phyloP scores from a whole-genome alignment of 2,797 vertebrate genomes.

The Austrolebias charrua region DNA sequence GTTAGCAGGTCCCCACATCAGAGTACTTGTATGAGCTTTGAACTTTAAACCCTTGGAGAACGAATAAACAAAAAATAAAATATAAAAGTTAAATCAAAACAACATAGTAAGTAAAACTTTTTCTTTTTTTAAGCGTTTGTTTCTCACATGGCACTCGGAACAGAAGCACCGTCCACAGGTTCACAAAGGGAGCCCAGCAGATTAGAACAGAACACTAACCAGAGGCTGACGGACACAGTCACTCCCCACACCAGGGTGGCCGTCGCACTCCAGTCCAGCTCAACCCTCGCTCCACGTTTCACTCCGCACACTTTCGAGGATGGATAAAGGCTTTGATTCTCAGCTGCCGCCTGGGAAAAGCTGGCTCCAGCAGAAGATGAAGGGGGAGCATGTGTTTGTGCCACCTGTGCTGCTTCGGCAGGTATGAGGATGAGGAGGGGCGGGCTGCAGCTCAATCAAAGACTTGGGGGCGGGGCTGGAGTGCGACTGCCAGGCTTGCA shows the following conservation, averaged over 20 bases:
- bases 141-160: constrained; percentile 78
- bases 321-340: constrained; percentile 63
- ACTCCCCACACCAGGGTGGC: constrained; percentile 75
- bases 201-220: constrained; percentile 79
- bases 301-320: constrained; percentile 40
- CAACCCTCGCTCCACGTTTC: constrained; percentile 49
- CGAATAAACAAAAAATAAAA: constrained; percentile 51
- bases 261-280: constrained; percentile 62
- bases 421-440: constrained; percentile 50
- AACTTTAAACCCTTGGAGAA: constrained; percentile 79
- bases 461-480: constrained; percentile 48
- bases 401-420: constrained; percentile 58
- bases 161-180: constrained; percentile 81
- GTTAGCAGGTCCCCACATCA: constrained; percentile 68
- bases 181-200: constrained; percentile 80
- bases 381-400: constrained; percentile 32
- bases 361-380: constrained; percentile 46
- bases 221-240: constrained; percentile 77
- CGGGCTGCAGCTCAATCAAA: constrained; percentile 53
- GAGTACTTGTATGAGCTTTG: constrained; percentile 72
- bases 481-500: constrained; percentile 69
- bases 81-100: constrained; percentile 73
- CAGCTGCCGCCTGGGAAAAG: constrained; percentile 66
- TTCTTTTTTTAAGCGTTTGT: constrained; percentile 69
- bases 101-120: constrained; percentile 74